Percentiles rank a stretch among this genome's conserved stretches.
Evolutionary conservation across 35 echinoderm and acorn worm species (phyloP).

Genomic region (Amphiura filiformis): DNA sequence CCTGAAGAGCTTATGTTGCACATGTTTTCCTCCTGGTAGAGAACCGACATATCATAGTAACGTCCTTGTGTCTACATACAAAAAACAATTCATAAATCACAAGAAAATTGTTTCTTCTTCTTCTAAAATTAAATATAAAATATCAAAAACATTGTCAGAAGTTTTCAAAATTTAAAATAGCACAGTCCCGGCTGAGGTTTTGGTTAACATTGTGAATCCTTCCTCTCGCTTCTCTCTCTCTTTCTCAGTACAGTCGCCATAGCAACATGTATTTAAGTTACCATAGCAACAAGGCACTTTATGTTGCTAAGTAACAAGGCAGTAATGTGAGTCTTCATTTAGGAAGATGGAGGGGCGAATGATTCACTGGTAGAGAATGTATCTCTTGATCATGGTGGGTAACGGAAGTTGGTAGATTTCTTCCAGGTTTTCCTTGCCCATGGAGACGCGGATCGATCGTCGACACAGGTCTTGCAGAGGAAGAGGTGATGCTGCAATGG

Average conservation of each 20-base stretch:
- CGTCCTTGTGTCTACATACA: not conserved
- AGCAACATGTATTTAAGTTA: not conserved
- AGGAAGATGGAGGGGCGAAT: not conserved
- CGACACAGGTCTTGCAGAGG: conserved; percentile 96
- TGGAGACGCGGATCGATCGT: conserved; percentile 73
- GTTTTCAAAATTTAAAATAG: not conserved
- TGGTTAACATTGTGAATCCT: not conserved
- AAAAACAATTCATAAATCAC: not conserved
- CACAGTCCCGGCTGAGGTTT: conserved; percentile 12
- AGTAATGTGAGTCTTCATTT: not conserved
- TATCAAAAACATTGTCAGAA: not conserved
- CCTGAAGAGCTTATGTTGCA: not conserved
- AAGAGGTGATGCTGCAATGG: conserved; percentile 81
- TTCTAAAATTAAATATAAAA: conserved; percentile 17
- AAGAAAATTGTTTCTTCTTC: no score
- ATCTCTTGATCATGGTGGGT: conserved; percentile 86
- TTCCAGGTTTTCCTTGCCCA: conserved; percentile 85
- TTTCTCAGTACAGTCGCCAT: not conserved
- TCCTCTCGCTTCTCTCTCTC: not conserved
- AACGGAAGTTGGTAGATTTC: conserved; percentile 90
- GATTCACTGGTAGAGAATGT: conserved; percentile 93
- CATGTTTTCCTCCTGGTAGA: not conserved
- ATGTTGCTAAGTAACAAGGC: conserved; percentile 3
- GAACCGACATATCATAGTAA: not conserved
- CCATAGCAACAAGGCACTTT: conserved; percentile 5